Percentiles rank a stretch among this genome's conserved stretches.
phyloP scores from a whole-genome alignment of 1,140 invertebrate genomes.

The Caenorhabditis briggsae region DNA sequence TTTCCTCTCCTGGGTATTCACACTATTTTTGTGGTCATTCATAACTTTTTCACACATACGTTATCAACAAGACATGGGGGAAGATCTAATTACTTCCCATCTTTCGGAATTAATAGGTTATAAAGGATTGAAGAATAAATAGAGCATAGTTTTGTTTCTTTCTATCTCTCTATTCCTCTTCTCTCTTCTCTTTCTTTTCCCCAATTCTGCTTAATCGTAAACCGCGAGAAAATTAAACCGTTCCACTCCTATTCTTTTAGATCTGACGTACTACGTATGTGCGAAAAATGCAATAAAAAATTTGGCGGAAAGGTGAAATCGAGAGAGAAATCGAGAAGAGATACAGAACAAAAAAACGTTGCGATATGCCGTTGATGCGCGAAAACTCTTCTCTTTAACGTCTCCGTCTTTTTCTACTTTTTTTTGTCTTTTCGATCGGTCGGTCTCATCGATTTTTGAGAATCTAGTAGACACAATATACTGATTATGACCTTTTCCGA shows the following conservation, averaged over 20 bases:
- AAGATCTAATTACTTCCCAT: no score
- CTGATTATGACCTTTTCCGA: constrained; percentile 18
- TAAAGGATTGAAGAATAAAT: background rate
- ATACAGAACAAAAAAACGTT: constrained; percentile 3
- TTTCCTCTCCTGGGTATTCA: background rate
- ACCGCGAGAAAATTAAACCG: constrained; percentile 7
- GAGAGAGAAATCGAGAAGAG: constrained; percentile 7
- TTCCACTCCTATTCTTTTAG: background rate
- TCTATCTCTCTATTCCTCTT: background rate
- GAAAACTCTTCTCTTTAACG: background rate
- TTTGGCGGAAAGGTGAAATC: constrained; percentile 31
- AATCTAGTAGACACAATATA: background rate
- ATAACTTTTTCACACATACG: background rate
- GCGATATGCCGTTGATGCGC: constrained; percentile 22
- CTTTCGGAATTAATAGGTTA: no score
- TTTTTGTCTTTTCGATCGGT: constrained; percentile 10
- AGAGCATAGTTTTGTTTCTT: background rate
- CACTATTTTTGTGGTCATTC: background rate
- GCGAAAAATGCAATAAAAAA: background rate
- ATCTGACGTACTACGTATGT: constrained; percentile 25
- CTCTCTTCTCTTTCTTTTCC: background rate
- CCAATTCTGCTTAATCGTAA: constrained; percentile 14
- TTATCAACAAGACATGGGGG: no score
- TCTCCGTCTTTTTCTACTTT: background rate
- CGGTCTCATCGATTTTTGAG: background rate